Evolutionary conservation across 2,797 vertebrate species (phyloP), one percentile per base, ranked within the genome.

Genomic region (Rhincodon typus): DNA sequence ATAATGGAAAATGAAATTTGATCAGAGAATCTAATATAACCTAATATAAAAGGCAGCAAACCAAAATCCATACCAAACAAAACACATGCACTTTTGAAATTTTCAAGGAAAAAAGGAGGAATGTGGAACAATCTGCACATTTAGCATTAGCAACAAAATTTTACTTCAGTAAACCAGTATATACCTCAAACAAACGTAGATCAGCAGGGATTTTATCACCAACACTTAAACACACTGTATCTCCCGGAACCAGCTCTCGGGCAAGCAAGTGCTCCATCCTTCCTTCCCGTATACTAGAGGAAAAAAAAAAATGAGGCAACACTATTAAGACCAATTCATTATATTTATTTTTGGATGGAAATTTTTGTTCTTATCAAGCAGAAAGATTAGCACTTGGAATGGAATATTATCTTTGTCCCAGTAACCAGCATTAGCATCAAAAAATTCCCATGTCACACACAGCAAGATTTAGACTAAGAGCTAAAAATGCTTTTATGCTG

Each of bases 171-270:
- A 94, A 69, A 50, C 69, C 46, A 17, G 38, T 94, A 50, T 42
- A 74, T 94, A 94, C 94, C 67, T 94, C 67, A 74, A 94, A 94
- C 69, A 99, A 97, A 0, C 99, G 98, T 8, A 99, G 98, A 96
- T 99, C 99, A 42, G 99, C 99, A 0, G 99, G 99, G 96, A 99
- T 99, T 96, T 98, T 98, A 97, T 99, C 99, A 77, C 99, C 99
- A 95, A 99, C 98, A 12, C 99, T 98, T 84, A 99, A 97, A 97
- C 98, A 99, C 91, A 99, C 98, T 0, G 99, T 99, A 96, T 99
- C 99, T 91, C 99, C 99, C 69, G 99, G 99, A 95, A 99, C 99
- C 96, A 99, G 98, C 79, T 99, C 99, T 96, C 99, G 97, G 57
- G 99, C 99, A 96, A 99, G 97, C 5, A 98, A 97, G 96, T 99